Percentiles rank a stretch among this genome's conserved stretches.
These are phyloP conservation scores for Andricus curvator DNA, from an alignment of 2,888 invertebrate species.

Conservation along the genomic window DNA sequence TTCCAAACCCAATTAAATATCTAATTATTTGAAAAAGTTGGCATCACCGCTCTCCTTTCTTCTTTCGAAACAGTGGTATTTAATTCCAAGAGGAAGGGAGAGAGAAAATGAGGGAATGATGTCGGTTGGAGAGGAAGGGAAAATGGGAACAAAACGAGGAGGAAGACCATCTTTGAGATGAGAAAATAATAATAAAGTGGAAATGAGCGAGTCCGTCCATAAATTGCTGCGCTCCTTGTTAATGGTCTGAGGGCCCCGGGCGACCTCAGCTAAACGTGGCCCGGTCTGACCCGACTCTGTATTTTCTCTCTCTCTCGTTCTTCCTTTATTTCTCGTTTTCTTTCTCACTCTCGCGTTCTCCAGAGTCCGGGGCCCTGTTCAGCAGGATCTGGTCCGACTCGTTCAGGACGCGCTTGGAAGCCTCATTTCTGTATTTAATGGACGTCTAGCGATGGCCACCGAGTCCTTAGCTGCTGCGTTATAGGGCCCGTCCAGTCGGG, in stretches of 20 bases:
- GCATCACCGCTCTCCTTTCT: background rate
- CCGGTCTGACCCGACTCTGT: constrained; percentile 72
- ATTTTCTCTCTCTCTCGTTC: constrained; percentile 54
- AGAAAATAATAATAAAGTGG: constrained; percentile 78
- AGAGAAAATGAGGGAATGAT: constrained; percentile 16
- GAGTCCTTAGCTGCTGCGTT: constrained; percentile 60
- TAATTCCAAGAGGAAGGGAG: constrained; percentile 28
- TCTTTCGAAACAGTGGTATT: background rate
- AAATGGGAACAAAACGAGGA: constrained; percentile 69
- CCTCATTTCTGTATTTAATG: constrained; percentile 76
- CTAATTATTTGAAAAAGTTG: background rate
- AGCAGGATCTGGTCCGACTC: constrained; percentile 66
- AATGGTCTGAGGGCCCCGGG: constrained; percentile 75
- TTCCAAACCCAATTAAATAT: background rate
- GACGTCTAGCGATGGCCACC: constrained; percentile 75
- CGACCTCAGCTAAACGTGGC: constrained; percentile 75
- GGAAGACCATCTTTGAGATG: constrained; percentile 76
- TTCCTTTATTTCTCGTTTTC: constrained; percentile 49
- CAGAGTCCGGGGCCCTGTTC: constrained; percentile 35
- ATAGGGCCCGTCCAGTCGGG: constrained; percentile 55
- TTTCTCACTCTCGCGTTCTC: constrained; percentile 48
- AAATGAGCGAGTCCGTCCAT: constrained; percentile 77
- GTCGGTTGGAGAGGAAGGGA: constrained; percentile 53
- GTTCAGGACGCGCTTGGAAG: constrained; percentile 71
- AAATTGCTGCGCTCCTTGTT: constrained; percentile 78